Conservation (phyloP, 1,140 invertebrate species). For the Orius insidiosus region DNA sequence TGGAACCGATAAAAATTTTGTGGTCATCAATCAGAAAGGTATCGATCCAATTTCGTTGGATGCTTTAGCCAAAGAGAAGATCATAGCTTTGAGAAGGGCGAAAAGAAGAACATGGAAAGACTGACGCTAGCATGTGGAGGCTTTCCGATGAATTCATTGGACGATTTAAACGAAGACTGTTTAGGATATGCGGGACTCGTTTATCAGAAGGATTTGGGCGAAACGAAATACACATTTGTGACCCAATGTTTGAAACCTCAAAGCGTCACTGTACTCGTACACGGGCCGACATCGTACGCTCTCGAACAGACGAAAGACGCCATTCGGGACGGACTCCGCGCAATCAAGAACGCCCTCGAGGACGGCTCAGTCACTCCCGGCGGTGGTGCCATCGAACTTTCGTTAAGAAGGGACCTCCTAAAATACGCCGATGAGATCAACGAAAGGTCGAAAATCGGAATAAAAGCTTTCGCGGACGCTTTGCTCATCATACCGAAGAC, state of each 20-base stretch:
- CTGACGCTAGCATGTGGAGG: conserved; percentile 90
- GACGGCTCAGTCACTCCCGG: conserved; percentile 32
- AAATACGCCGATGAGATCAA: neutral
- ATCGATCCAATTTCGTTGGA: conserved; percentile 96
- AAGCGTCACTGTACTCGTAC: conserved; percentile 92
- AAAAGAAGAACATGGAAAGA: conserved; percentile 98
- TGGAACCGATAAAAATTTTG: conserved; percentile 74
- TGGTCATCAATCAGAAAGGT: conserved; percentile 97
- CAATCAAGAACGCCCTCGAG: conserved; percentile 92
- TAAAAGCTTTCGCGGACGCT: conserved; percentile 93
- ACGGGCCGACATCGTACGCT: conserved; percentile 92
- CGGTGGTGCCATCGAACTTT: conserved; percentile 13
- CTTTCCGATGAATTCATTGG: conserved; percentile 87
- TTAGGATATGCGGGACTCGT: conserved; percentile 88
- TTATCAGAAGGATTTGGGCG: conserved; percentile 92
- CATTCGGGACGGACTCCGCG: conserved; percentile 83
- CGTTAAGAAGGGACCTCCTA: neutral
- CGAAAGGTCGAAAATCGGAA: conserved; percentile 48
- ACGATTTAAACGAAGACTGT: conserved; percentile 73
- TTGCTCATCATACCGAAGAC: conserved; percentile 91
- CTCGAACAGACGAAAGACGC: conserved; percentile 93
- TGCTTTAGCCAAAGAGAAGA: conserved; percentile 88
- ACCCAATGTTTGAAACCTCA: conserved; percentile 90
- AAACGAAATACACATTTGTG: conserved; percentile 95
- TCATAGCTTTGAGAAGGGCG: conserved; percentile 86